Evolutionary conservation across 2,113 vertebrate genomes (phyloP).

Genomic region (Ploceus nigricollis): DNA sequence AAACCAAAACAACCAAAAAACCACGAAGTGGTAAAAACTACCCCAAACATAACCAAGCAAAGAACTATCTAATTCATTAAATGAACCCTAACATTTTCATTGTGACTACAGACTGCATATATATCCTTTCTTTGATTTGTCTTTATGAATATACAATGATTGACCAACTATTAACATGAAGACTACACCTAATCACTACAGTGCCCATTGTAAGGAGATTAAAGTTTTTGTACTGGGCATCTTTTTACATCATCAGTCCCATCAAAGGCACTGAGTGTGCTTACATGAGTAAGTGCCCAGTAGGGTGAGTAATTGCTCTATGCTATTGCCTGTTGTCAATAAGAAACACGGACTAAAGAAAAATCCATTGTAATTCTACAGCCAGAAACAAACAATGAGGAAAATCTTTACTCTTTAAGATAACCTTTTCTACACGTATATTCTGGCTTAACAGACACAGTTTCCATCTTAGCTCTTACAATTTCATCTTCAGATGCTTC

Average conservation of each 20-base stretch:
- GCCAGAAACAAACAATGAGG: background rate
- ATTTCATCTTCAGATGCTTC: background rate
- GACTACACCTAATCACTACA: background rate
- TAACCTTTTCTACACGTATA: background rate
- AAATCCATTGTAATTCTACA: background rate
- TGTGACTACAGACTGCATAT: background rate
- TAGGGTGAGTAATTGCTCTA: conserved; percentile 50
- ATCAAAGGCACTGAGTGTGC: background rate
- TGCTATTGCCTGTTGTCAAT: background rate
- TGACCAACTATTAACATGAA: background rate
- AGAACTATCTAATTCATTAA: background rate
- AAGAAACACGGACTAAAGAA: background rate
- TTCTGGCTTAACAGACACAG: background rate
- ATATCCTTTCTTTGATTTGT: background rate
- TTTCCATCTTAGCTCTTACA: background rate
- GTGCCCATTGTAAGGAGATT: background rate
- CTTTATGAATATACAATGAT: background rate
- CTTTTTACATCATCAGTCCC: background rate
- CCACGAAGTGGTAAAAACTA: background rate
- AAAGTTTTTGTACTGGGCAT: background rate
- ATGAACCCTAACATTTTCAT: background rate
- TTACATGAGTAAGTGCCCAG: background rate
- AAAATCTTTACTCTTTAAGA: background rate
- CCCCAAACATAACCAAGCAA: background rate
- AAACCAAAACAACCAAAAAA: background rate